Evolutionary conservation across 2,797 vertebrate genomes (phyloP), one percentile per base, ranked within the genome.

Genomic region (Leptodactylus fallax): DNA sequence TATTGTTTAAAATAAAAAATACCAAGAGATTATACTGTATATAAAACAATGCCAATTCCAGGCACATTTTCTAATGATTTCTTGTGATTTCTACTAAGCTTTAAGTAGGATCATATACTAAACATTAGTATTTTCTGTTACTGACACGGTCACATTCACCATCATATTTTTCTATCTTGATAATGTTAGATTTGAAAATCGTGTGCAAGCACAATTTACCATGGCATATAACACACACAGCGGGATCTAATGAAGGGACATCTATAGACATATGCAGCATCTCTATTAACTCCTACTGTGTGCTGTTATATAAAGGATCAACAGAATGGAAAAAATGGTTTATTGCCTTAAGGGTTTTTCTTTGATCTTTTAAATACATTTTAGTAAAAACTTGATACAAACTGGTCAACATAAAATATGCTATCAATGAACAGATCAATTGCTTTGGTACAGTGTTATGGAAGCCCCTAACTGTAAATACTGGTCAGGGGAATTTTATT

Each of bases 111-210:
- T 21, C 10, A 14, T 58, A 9, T 60, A 36, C 71, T 36, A 55
- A 4, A 60, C 27, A 80, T 80, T 23, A 36, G 78, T 60, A 63
- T 87, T 72, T 49, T 82, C 23, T 82, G 55, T 17, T 77, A 60
- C 51, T 71, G 81, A 55, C 78, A 78, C 36, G 25, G 56, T 63
- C 60, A 69, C 51, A 78, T 77, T 87, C 74, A 87, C 87, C 23
- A 83, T 83, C 81, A 79, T 47, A 83, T 87, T 84, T 87, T 79
- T 87, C 81, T 72, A 72, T 84, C 86, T 77, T 83, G 79, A 83
- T 87, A 87, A 87, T 87, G 69, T 65, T 84, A 88, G 87, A 79
- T 71, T 79, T 84, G 51, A 69, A 88, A 88, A 88, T 88, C 74
- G 36, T 25, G 81, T 87, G 81, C 87, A 80, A 88, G 81, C 36